Percentiles rank a stretch among this genome's conserved stretches.
Conservation (phyloP, 2,113 vertebrate genomes). For the Naja naja region DNA sequence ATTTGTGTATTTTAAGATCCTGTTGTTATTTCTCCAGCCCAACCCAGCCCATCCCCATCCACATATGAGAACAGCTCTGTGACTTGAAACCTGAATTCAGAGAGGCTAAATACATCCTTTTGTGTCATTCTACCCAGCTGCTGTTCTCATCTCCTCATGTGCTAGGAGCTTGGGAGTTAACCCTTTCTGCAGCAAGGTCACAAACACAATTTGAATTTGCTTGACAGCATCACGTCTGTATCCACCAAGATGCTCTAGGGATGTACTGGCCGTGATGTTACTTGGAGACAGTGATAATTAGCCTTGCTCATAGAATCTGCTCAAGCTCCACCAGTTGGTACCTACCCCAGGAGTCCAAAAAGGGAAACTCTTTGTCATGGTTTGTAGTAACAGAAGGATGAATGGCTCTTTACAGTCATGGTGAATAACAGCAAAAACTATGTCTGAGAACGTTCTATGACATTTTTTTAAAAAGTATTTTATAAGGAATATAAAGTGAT, state of each 20-base stretch:
- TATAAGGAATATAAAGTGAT: not conserved
- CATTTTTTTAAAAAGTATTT: not conserved
- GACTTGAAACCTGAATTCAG: not conserved
- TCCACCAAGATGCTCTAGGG: constrained; percentile 17
- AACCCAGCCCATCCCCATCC: not conserved
- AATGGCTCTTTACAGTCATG: not conserved
- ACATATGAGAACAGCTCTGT: not conserved
- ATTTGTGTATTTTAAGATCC: not conserved
- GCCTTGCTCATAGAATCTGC: constrained; percentile 14
- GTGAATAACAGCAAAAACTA: not conserved
- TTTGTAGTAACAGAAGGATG: not conserved
- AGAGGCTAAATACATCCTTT: not conserved
- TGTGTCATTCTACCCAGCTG: not conserved
- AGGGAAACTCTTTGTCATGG: not conserved
- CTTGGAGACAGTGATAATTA: constrained; percentile 18
- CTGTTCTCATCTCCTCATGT: constrained; percentile 13
- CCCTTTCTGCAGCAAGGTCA: constrained; percentile 20
- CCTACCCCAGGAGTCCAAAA: not conserved
- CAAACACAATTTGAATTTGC: constrained; percentile 24
- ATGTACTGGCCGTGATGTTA: constrained; percentile 17
- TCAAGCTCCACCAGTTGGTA: constrained; percentile 10
- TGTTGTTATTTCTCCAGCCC: not conserved
- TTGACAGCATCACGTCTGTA: constrained; percentile 24
- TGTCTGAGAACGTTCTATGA: not conserved
- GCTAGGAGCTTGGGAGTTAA: constrained; percentile 22